phyloP scores from a whole-genome alignment of 2,113 vertebrate species.

The Tapirus terrestris region DNA sequence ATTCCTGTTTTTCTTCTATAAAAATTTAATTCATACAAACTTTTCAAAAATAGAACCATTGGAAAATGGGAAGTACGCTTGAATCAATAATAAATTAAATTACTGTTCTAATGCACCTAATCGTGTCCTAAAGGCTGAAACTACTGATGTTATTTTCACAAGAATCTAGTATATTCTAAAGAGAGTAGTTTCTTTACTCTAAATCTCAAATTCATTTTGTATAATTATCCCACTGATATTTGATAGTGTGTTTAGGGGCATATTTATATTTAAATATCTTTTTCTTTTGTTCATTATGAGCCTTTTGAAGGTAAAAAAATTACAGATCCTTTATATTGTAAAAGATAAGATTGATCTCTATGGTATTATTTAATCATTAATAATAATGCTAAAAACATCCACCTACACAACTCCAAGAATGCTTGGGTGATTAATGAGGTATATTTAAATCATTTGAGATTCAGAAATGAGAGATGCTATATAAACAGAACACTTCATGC shows the following conservation, averaged over 20 bases:
- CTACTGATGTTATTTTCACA: conserved; percentile 24
- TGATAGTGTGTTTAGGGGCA: conserved; percentile 49
- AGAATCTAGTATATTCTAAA: conserved; percentile 60
- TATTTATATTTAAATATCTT: conserved; percentile 68
- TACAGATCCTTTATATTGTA: conserved; percentile 17
- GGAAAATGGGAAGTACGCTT: neutral
- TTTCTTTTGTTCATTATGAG: conserved; percentile 56
- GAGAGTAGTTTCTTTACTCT: conserved; percentile 64
- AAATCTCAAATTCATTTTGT: conserved; percentile 72
- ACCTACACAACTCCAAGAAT: conserved; percentile 20
- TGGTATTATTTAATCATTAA: conserved; percentile 65
- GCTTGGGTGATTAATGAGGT: conserved; percentile 61
- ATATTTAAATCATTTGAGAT: conserved; percentile 56
- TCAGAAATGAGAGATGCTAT: conserved; percentile 40
- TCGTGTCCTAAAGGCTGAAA: conserved; percentile 43
- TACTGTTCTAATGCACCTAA: conserved; percentile 41
- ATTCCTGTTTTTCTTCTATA: neutral
- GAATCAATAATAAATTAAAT: conserved; percentile 54
- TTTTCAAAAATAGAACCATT: neutral
- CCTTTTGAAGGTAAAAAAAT: conserved; percentile 8
- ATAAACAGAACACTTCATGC: conserved; percentile 26
- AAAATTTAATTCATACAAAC: neutral
- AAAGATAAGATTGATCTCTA: conserved; percentile 57
- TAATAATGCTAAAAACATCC: conserved; percentile 59
- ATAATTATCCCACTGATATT: conserved; percentile 67